Evolutionary conservation across 2,888 invertebrate species (phyloP), one percentile per base, ranked within the genome.

Genomic region (Andrena fulva): DNA sequence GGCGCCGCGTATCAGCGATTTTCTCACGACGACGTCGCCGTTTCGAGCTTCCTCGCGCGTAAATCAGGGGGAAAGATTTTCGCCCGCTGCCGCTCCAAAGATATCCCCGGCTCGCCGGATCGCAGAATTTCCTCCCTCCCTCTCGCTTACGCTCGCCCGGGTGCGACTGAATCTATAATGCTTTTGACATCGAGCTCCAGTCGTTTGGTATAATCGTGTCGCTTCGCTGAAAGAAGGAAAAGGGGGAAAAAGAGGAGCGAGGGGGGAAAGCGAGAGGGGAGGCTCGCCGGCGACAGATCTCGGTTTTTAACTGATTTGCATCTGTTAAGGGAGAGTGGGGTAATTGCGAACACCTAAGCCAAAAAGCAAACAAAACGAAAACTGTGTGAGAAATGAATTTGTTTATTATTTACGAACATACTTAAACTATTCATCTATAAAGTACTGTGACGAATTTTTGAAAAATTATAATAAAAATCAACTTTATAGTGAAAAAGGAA

Each of bases 121-220:
- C 73, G 54, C 42, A 71, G 59, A 83, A 66, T 72, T 62, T 76
- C 64, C 48, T 60, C 29, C 20, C 29, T 8, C 20, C 29, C 20
- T 12, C 48, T 33, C 62, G 48, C 31, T 62, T 27, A 27, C 42
- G 70, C 42, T 64, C 62, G 56, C 59, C 56, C 42, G 74, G 59
- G 33, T 74, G 60, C 70, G 68, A 62, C 84, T 71, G 84, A 84
- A 84, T 84, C 84, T 84, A 68, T 80, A 80, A 80, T 80, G 81
- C 83, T 83, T 83, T 83, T 83, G 83, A 83, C 73, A 83, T 77
- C 83, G 64, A 60, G 73, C 68, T 59, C 70, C 77, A 31, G 72
- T 70, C 82, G 72, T 56, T 83, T 54, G 69, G 77, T 77, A 82
- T 83, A 82, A 77, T 83, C 83, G 83, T 63, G 73, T 73, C 84